These are phyloP conservation scores for Himalopsyche phryganea DNA, from an alignment of 1,140 invertebrate species.

Conservation along the genomic window DNA sequence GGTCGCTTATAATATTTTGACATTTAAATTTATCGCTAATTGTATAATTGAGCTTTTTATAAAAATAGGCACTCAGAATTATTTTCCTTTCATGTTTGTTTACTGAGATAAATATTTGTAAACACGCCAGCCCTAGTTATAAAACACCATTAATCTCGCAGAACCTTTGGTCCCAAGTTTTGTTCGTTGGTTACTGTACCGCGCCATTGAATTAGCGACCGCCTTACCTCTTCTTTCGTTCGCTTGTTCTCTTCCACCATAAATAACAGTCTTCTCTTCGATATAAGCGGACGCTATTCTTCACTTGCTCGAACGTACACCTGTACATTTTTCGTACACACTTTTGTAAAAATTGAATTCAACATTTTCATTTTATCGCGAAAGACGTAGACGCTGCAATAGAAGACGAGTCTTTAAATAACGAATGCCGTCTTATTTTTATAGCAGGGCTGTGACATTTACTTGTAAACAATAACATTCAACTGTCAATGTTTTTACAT, in stretches of 20 bases:
- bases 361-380: neutral
- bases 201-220: slow-evolving; percentile 5
- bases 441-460: too few species aligned
- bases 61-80: too few species aligned
- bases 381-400: neutral
- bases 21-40: too few species aligned
- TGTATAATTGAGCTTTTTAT: too few species aligned
- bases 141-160: slow-evolving; percentile 10
- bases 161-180: neutral
- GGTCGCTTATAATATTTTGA: too few species aligned
- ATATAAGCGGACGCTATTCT: too few species aligned
- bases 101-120: too few species aligned
- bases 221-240: neutral
- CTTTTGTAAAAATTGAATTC: slow-evolving; percentile 3
- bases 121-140: neutral
- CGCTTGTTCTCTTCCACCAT: slow-evolving; percentile 1
- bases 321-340: neutral
- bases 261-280: slow-evolving; percentile 5
- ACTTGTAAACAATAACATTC: too few species aligned
- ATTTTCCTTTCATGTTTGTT: too few species aligned
- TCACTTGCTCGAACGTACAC: neutral
- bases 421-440: too few species aligned
- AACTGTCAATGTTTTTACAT: too few species aligned
- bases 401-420: neutral
- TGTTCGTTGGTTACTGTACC: too few species aligned